Evolutionary conservation across 1,140 invertebrate genomes (phyloP).

Genomic region (Drosophila orena): DNA sequence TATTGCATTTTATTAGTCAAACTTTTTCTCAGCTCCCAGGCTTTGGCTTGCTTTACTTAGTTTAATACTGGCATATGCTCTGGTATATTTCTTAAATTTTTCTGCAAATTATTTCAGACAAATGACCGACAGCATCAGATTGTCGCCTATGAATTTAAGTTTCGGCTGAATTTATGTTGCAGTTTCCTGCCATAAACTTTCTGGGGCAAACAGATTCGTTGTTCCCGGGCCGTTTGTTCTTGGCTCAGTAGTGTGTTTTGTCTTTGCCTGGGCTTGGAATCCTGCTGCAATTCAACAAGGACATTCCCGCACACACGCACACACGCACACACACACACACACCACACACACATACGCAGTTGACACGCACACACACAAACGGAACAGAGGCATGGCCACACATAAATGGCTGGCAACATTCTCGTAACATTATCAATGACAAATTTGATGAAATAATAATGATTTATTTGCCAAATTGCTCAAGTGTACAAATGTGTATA

Average conservation of each 20-base stretch:
- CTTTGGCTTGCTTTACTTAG: background rate
- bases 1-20: background rate
- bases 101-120: constrained; percentile 15
- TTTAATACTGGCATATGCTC: constrained; percentile 4
- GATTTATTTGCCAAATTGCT: constrained; percentile 81
- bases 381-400: constrained; percentile 13
- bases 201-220: constrained; percentile 36
- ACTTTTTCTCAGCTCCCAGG: constrained; percentile 6
- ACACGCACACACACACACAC: too few species aligned
- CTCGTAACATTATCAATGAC: constrained; percentile 76
- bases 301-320: background rate
- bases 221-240: constrained; percentile 23
- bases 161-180: constrained; percentile 35
- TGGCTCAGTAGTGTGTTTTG: constrained; percentile 42
- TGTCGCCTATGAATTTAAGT: constrained; percentile 33
- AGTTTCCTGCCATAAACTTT: constrained; percentile 49
- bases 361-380: constrained; percentile 10
- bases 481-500: constrained; percentile 64
- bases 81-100: constrained; percentile 22
- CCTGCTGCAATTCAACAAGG: constrained; percentile 24
- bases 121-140: constrained; percentile 7
- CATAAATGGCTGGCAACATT: constrained; percentile 60
- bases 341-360: background rate
- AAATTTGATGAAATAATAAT: constrained; percentile 83
- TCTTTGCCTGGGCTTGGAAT: constrained; percentile 46